Conservation (phyloP, 2,888 invertebrate genomes). For the Brenthis hecate region DNA sequence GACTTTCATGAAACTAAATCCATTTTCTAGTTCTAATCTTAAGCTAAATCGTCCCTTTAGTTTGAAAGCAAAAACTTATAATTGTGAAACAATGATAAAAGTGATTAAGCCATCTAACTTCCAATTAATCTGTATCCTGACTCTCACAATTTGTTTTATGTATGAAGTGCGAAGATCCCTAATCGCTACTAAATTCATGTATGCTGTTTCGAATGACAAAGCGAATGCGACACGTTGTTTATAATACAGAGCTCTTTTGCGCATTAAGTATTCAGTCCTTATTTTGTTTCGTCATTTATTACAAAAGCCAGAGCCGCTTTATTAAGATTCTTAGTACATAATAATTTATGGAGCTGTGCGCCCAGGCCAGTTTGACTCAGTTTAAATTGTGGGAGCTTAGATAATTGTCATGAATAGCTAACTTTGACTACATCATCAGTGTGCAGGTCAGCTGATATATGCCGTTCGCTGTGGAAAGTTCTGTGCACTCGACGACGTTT, state of each 20-base stretch:
- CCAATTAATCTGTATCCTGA: background rate
- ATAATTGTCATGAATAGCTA: constrained; percentile 49
- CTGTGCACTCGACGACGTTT: constrained; percentile 37
- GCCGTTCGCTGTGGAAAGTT: constrained; percentile 43
- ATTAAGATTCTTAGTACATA: constrained; percentile 75
- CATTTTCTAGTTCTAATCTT: constrained; percentile 42
- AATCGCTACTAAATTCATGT: constrained; percentile 32
- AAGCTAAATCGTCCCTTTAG: constrained; percentile 35
- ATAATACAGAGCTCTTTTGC: constrained; percentile 51
- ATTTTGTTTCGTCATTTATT: constrained; percentile 76
- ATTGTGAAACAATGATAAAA: background rate
- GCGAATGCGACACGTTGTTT: constrained; percentile 44
- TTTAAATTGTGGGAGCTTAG: constrained; percentile 63
- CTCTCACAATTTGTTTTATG: constrained; percentile 13
- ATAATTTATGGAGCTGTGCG: constrained; percentile 59
- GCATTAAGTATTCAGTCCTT: constrained; percentile 71
- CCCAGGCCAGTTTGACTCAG: constrained; percentile 55
- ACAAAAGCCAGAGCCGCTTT: constrained; percentile 70
- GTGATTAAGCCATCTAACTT: background rate
- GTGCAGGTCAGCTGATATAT: constrained; percentile 47
- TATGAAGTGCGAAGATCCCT: constrained; percentile 28
- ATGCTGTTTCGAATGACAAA: constrained; percentile 40
- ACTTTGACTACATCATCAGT: constrained; percentile 40
- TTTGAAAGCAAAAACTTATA: constrained; percentile 3
- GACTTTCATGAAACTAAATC: constrained; percentile 46